Base-by-base conservation (phyloP, 2,888 invertebrate species). In the Stegophylla sp. region DNA sequence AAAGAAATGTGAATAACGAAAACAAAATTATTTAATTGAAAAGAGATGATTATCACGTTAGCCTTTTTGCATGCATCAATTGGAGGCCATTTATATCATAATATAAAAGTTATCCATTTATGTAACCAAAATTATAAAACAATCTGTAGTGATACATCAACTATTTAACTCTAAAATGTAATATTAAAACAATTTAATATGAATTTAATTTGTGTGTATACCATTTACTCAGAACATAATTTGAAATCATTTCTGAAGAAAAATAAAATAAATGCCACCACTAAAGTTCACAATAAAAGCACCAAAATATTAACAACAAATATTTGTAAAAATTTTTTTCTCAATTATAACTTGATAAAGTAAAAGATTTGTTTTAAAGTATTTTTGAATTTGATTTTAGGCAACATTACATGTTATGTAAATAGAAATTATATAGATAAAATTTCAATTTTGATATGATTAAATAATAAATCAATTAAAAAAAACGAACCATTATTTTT, bases 1-100 rank as follows among this genome's bases (percentile, higher is more conserved):
- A 64, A 4, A 64, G 41, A 10, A 41, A 28, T 61, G 1, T 61
- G 28, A 61, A 28, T 28, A 12, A 20, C 10, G 20, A 23, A 69
- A 53, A 51, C 34, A 51, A 56, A 28, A 15, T 20, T 15, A n/a
- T 51, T 69, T 26, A 17, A 53, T 17, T 41, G 48, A 73, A 59
- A n/a, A 71, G 20, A 53, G 13, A 71, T 41, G n/a, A 56, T 71
- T 56, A 9, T 43, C 43, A 43, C 7, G 23, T 56, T 20, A 56
- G 53, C 12, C 43, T 59, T 41, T 26, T n/a, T 20, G 26, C 12
- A 53, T 3, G 34, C 45, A 66, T 66, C n/a, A 13, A 51, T 69
- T 15, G 2, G 5, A 23, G 10, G 48, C 63, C 74, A 74, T 74
- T 74, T 74, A 63, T 63, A 74, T 74, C 73, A 34, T 74, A n/a